phyloP scores from a whole-genome alignment of 1,140 invertebrate species.

The Colletes latitarsis region DNA sequence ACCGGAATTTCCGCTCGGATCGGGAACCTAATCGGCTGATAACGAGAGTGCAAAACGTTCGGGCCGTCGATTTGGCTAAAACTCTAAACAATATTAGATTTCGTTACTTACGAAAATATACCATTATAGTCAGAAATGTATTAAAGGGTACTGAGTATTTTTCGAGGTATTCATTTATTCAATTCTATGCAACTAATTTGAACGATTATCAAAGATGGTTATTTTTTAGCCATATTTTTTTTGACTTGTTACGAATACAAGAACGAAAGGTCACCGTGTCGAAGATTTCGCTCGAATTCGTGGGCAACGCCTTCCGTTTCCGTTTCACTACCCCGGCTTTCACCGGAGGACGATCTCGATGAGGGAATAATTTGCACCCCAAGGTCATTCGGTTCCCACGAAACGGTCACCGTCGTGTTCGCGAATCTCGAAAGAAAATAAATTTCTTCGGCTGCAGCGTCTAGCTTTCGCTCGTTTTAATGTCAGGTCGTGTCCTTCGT shows the following conservation, averaged over 20 bases:
- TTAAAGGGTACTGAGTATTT: too few relatives aligned
- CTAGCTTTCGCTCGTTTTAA: constrained; percentile 54
- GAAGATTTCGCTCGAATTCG: constrained; percentile 14
- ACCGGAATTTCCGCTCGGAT: neutral
- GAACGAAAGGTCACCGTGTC: neutral
- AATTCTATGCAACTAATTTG: too few relatives aligned
- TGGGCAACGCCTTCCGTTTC: neutral
- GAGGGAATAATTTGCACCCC: constrained; percentile 3
- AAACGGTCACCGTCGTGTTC: constrained; percentile 9
- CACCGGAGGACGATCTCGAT: neutral
- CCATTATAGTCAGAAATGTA: too few relatives aligned
- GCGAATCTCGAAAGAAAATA: constrained; percentile 8
- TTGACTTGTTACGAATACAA: neutral
- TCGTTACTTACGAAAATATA: too few relatives aligned
- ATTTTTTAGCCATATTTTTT: too few relatives aligned
- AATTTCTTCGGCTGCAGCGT: constrained; percentile 21
- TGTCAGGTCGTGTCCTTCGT: constrained; percentile 33
- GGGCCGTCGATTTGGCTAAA: too few relatives aligned
- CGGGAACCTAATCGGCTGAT: neutral
- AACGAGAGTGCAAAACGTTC: too few relatives aligned
- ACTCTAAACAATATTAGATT: too few relatives aligned
- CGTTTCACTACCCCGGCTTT: neutral
- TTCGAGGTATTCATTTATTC: too few relatives aligned
- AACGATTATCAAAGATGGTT: too few relatives aligned
- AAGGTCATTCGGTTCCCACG: constrained; percentile 29